Evolutionary conservation across 2,888 invertebrate species (phyloP), one percentile per base, ranked within the genome.

Genomic region (Diaprepes abbreviatus): DNA sequence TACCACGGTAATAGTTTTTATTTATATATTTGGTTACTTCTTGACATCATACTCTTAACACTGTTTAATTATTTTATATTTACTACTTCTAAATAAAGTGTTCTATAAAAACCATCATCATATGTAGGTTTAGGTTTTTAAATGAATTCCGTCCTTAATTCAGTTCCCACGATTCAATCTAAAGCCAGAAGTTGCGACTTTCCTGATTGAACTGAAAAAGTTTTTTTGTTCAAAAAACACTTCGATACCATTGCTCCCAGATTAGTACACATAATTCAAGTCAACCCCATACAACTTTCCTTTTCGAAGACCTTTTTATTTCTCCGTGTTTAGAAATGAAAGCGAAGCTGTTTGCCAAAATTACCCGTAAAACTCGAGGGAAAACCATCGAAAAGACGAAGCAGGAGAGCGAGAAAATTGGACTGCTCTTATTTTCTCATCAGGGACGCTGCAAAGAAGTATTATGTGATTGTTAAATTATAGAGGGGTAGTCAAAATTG

Each of bases 341-440:
- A 66, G 58, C 24, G 57, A 66, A 58, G 58, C 66, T 58, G 50
- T 66, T 66, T 60, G 33, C 40, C 45, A 59, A 69, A 69, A 62
- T 58, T 63, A 65, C 69, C 55, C 58, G 33, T 50, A 45, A 58
- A 63, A 66, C 52, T 62, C 55, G 24, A 36, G 52, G 58, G 38
- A 60, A 64, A 40, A 45, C 43, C 24, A 40, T 50, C 38, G 64
- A 33, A 52, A 35, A 58, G 50, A 33, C n/a, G 58, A 19, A 9
- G 38, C 38, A 24, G 50, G 28, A 48, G 33, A 57, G 45, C 38
- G 58, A 66, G 58, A 66, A 66, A 66, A 66, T 66, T 66, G 66
- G 38, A 58, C 33, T 50, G 58, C 40, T 31, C 28, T 66, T 66
- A 58, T 66, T 66, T 66, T 58, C 48, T 66, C 66, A 58, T 66